A percentile compares a stretch with the other conserved stretches of the same genome.
Conservation (phyloP, 1,140 invertebrate genomes). For the Zaprionus ornatus region DNA sequence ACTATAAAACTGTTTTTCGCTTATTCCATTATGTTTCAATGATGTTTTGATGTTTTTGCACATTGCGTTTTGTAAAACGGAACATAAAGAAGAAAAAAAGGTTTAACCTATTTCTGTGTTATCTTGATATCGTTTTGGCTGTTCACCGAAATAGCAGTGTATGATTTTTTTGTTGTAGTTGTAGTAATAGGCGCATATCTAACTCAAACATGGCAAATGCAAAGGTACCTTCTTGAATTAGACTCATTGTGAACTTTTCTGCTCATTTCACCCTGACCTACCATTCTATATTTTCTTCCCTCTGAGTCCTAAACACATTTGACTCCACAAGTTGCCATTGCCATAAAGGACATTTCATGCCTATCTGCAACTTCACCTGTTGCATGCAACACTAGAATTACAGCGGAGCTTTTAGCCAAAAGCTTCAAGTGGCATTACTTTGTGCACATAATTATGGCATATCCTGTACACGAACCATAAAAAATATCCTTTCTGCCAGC, state of each 20-base stretch:
- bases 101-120: too few relatives aligned
- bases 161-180: too few relatives aligned
- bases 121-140: too few relatives aligned
- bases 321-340: conserved; percentile 33
- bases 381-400: conserved; percentile 11
- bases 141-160: too few relatives aligned
- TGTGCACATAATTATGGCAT: conserved; percentile 59
- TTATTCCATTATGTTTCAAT: too few relatives aligned
- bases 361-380: conserved; percentile 42
- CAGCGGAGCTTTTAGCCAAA: conserved; percentile 47
- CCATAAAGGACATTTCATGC: conserved; percentile 43
- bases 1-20: too few relatives aligned
- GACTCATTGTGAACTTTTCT: neutral
- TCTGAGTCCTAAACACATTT: neutral
- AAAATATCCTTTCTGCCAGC: conserved; percentile 55
- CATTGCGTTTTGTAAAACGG: too few relatives aligned
- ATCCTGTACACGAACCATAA: conserved; percentile 74
- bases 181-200: too few relatives aligned
- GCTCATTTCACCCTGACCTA: conserved; percentile 18
- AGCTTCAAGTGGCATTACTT: conserved; percentile 34
- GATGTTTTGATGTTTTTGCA: too few relatives aligned
- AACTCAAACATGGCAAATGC: too few relatives aligned
- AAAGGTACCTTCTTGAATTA: neutral
- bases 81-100: too few relatives aligned
- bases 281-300: neutral